Evolutionary conservation across 2,113 vertebrate species (phyloP).

Genomic region (Fregetta grallaria): DNA sequence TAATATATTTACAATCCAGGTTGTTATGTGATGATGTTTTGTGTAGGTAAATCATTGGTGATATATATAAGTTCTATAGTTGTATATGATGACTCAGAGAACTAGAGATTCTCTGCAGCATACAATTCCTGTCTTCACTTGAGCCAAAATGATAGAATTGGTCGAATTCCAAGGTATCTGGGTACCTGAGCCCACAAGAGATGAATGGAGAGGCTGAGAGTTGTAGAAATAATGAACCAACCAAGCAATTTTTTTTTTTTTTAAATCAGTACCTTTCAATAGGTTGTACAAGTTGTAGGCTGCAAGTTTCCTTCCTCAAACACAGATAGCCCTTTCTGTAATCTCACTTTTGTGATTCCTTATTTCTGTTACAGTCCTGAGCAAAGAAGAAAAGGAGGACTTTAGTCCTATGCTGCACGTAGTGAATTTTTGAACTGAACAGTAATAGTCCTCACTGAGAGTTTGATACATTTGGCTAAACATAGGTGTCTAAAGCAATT

Average conservation of each 20-base stretch:
- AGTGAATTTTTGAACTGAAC: background rate
- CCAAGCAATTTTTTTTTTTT: background rate
- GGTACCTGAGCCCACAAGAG: background rate
- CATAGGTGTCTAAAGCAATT: background rate
- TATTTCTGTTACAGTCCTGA: background rate
- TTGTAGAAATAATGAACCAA: background rate
- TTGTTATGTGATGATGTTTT: background rate
- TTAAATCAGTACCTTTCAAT: background rate
- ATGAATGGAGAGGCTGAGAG: background rate
- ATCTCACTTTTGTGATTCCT: background rate
- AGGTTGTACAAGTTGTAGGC: no score
- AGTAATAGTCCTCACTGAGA: background rate
- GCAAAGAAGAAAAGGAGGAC: background rate
- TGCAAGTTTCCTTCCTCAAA: background rate
- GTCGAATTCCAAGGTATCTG: background rate
- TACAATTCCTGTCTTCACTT: background rate
- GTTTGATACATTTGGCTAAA: background rate
- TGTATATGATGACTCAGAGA: background rate
- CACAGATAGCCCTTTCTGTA: background rate
- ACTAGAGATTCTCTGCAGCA: background rate
- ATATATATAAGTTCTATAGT: background rate
- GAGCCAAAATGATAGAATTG: background rate
- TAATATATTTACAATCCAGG: background rate
- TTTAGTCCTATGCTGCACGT: background rate
- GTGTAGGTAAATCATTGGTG: conserved; percentile 30